Conservation (phyloP, 2,113 vertebrate species). For the Cyanoramphus novaezelandiae region DNA sequence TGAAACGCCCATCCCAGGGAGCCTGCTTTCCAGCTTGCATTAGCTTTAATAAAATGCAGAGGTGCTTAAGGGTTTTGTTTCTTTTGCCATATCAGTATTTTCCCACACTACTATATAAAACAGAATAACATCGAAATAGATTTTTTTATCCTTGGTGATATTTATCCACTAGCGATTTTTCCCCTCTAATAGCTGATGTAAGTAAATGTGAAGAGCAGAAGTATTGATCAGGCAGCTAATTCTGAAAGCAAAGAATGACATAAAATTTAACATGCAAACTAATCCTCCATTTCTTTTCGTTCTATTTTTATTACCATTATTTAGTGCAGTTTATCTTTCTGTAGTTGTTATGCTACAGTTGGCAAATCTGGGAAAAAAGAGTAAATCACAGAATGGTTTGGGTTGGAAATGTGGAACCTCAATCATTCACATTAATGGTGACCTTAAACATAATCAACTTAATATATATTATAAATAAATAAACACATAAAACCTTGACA, state of each 20-base stretch:
- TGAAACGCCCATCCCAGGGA: background rate
- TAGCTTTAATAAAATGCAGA: background rate
- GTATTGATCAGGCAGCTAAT: background rate
- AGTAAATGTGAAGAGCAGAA: background rate
- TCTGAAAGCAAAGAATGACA: background rate
- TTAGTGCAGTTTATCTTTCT: background rate
- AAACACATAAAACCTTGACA: background rate
- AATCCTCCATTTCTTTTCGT: background rate
- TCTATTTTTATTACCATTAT: background rate
- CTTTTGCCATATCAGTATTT: background rate
- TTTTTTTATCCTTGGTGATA: background rate
- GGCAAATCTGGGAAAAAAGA: background rate
- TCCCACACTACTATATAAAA: background rate
- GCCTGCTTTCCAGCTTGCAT: background rate
- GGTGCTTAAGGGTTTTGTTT: background rate
- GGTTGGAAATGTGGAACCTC: background rate
- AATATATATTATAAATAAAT: background rate
- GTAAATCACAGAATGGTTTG: background rate
- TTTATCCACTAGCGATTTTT: background rate
- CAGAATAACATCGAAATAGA: background rate
- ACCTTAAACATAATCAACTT: background rate
- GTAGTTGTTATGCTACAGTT: background rate
- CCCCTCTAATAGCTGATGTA: background rate
- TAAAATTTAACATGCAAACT: background rate
- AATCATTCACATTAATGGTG: background rate